Evolutionary conservation across 1,140 invertebrate genomes (phyloP).

Genomic region (Melitaea cinxia): DNA sequence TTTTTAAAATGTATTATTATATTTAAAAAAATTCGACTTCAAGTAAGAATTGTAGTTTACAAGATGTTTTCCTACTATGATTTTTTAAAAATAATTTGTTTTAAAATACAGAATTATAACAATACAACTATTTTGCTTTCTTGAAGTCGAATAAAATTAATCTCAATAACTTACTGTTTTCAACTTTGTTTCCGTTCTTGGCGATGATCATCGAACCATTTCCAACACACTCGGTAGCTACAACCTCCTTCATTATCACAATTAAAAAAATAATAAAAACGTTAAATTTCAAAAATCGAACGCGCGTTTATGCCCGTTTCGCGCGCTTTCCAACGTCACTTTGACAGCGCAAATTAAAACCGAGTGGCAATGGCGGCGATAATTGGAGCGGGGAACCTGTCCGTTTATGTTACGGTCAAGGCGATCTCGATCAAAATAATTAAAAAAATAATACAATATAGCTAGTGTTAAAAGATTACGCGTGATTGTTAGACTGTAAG

Average conservation of each 20-base stretch:
- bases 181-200: conserved; percentile 59
- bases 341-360: conserved; percentile 53
- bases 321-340: conserved; percentile 71
- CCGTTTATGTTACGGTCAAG: conserved; percentile 59
- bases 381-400: conserved; percentile 57
- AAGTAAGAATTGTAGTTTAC: no score
- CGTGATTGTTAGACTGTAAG: conserved; percentile 5
- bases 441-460: conserved; percentile 41
- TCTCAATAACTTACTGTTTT: conserved; percentile 54
- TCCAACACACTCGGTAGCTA: conserved; percentile 50
- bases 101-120: neutral
- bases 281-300: conserved; percentile 33
- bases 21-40: no score
- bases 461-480: conserved; percentile 22
- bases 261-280: no score
- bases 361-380: conserved; percentile 51
- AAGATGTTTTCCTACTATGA: no score
- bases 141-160: conserved; percentile 5
- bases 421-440: conserved; percentile 47
- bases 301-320: conserved; percentile 41
- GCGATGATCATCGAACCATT: conserved; percentile 54
- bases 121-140: no score
- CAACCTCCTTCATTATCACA: conserved; percentile 66
- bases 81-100: no score
- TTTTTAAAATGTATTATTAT: no score